These are phyloP conservation scores for Hucho hucho DNA, from an alignment of 2,113 vertebrate species.

Conservation along the genomic window DNA sequence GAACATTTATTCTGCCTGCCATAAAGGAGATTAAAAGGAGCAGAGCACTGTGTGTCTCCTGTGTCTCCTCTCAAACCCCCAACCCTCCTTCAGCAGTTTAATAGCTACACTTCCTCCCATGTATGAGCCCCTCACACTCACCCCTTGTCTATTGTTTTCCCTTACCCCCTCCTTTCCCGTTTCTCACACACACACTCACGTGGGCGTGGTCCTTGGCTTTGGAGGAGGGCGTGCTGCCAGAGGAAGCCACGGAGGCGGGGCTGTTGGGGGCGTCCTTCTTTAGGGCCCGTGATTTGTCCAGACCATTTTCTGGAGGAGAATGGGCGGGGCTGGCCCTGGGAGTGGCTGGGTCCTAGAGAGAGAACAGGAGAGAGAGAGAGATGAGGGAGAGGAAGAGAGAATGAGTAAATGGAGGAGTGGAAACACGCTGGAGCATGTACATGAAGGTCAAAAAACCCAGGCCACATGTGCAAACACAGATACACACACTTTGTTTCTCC, in stretches of 20 bases:
- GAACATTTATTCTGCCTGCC: constrained; percentile 66
- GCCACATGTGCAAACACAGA: constrained; percentile 68
- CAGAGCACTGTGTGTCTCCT: constrained; percentile 58
- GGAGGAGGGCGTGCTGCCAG: constrained; percentile 94
- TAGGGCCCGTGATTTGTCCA: constrained; percentile 87
- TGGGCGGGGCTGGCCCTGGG: constrained; percentile 90
- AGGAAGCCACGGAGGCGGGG: constrained; percentile 93
- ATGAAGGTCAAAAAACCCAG: constrained; percentile 68
- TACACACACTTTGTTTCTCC: constrained; percentile 43
- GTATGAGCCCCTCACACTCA: constrained; percentile 41
- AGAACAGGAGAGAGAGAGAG: constrained; percentile 16
- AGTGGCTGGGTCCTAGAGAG: constrained; percentile 84
- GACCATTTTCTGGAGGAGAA: constrained; percentile 91
- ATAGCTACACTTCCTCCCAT: constrained; percentile 48
- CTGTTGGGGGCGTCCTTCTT: constrained; percentile 95
- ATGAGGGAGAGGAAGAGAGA: constrained; percentile 22
- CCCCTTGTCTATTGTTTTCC: constrained; percentile 22
- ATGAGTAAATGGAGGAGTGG: constrained; percentile 65
- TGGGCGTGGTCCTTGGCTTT: constrained; percentile 95
- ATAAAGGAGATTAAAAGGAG: constrained; percentile 71
- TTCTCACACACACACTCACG: constrained; percentile 64
- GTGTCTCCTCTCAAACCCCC: constrained; percentile 17
- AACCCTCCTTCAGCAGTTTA: constrained; percentile 39
- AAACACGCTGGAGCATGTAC: constrained; percentile 62
- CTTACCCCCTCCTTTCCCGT: constrained; percentile 31